Conservation (phyloP, 92 coral and sea anemone species). For the Hydrozoanthus gracilis region DNA sequence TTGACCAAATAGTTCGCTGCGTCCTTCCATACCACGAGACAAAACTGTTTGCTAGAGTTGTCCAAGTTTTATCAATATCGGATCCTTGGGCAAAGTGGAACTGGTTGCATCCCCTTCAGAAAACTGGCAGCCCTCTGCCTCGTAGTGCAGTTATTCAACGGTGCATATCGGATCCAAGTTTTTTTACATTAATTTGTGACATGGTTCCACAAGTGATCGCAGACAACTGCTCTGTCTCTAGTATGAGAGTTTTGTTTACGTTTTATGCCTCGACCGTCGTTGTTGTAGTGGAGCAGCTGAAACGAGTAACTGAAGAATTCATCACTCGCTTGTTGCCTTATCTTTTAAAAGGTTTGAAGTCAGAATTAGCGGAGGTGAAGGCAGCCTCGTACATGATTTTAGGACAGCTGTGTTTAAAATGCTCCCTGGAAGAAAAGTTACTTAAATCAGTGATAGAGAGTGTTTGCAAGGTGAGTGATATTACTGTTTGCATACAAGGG, state of each 20-base stretch:
- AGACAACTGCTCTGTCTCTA: slow-evolving; percentile 62
- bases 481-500: background rate
- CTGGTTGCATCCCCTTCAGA: slow-evolving; percentile 87
- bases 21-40: slow-evolving; percentile 95
- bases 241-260: slow-evolving; percentile 77
- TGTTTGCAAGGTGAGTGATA: slow-evolving; percentile 79
- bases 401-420: slow-evolving; percentile 88
- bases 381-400: slow-evolving; percentile 94
- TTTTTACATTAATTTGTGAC: slow-evolving; percentile 76
- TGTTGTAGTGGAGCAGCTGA: slow-evolving; percentile 81
- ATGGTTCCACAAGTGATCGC: slow-evolving; percentile 69
- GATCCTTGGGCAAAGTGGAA: slow-evolving; percentile 85
- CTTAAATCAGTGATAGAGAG: slow-evolving; percentile 79
- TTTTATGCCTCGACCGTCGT: slow-evolving; percentile 95
- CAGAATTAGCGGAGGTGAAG: slow-evolving; percentile 69
- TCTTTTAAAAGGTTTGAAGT: slow-evolving; percentile 79
- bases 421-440: slow-evolving; percentile 73
- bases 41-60: slow-evolving; percentile 85
- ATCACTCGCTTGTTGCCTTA: slow-evolving; percentile 70
- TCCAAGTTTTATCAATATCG: slow-evolving; percentile 79
- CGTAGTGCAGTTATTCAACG: slow-evolving; percentile 85
- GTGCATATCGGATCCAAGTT: slow-evolving; percentile 78
- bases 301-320: slow-evolving; percentile 78
- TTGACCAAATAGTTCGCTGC: slow-evolving; percentile 77
- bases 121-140: slow-evolving; percentile 87